Conservation (phyloP, 2,888 invertebrate species). For the Drosophila paramelanica region DNA sequence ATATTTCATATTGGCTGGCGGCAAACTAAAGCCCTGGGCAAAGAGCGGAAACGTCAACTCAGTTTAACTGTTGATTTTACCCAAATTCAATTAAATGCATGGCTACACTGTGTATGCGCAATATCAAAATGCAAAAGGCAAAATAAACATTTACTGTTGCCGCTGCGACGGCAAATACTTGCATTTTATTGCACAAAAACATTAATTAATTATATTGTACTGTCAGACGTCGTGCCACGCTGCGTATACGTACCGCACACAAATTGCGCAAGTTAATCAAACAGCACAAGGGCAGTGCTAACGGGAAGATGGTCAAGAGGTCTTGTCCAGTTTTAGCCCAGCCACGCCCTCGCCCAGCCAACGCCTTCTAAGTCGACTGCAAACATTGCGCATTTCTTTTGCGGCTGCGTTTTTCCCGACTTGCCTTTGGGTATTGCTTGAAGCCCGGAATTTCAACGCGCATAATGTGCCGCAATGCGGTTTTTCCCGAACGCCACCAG, state of each 20-base stretch:
- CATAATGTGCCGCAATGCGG: constrained; percentile 83
- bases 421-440: constrained; percentile 56
- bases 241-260: constrained; percentile 27
- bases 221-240: constrained; percentile 1
- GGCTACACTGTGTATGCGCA: constrained; percentile 46
- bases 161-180: constrained; percentile 36
- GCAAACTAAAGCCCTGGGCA: constrained; percentile 15
- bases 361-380: constrained; percentile 33
- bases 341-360: constrained; percentile 4
- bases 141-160: constrained; percentile 52
- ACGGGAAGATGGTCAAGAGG: constrained; percentile 16
- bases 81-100: constrained; percentile 41
- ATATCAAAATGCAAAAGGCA: constrained; percentile 36
- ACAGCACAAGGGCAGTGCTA: constrained; percentile 49
- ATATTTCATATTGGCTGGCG: constrained; percentile 5
- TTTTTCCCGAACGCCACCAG: constrained; percentile 69
- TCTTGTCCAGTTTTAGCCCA: constrained; percentile 32
- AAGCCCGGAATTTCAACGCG: constrained; percentile 71
- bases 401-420: constrained; percentile 59
- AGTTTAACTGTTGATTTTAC: constrained; percentile 26
- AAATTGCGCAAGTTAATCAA: constrained; percentile 46
- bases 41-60: constrained; percentile 25
- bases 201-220: constrained; percentile 63
- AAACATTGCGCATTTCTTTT: constrained; percentile 74
- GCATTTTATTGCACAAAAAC: constrained; percentile 50